These are phyloP conservation scores for Hirtodrosophila cameraria DNA, from an alignment of 2,888 invertebrate species.

Conservation along the genomic window DNA sequence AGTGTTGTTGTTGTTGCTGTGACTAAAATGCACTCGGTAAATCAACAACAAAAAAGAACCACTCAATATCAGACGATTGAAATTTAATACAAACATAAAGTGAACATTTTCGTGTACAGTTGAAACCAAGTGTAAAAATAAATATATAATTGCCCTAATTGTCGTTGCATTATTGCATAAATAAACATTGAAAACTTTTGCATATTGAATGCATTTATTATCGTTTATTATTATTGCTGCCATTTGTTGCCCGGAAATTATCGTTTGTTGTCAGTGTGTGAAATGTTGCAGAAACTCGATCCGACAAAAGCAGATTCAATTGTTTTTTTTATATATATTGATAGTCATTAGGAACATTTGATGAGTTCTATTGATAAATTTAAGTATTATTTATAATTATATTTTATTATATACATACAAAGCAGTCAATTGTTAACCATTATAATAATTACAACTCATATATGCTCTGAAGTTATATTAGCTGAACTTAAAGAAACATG, in stretches of 20 bases:
- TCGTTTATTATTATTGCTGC: slow-evolving; percentile 34
- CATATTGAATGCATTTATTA: slow-evolving; percentile 50
- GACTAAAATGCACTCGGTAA: slow-evolving; percentile 45
- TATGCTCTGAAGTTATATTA: no score
- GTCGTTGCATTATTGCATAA: slow-evolving; percentile 66
- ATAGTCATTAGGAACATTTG: background rate
- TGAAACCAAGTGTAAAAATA: slow-evolving; percentile 62
- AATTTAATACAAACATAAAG: slow-evolving; percentile 48
- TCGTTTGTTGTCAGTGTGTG: slow-evolving; percentile 24
- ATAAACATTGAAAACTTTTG: slow-evolving; percentile 55
- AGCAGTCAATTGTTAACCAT: background rate
- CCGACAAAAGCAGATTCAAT: background rate
- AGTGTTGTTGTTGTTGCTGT: slow-evolving; percentile 59
- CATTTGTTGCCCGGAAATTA: slow-evolving; percentile 31
- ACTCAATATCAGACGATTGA: slow-evolving; percentile 34
- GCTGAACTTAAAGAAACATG: no score
- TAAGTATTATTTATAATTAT: no score
- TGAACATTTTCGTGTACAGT: slow-evolving; percentile 31
- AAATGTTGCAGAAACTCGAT: slow-evolving; percentile 17
- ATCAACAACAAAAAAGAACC: slow-evolving; percentile 33
- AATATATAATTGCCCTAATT: slow-evolving; percentile 71
- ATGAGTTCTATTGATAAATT: background rate
- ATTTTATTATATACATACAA: no score
- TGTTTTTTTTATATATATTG: background rate
- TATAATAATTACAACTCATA: no score